Base-by-base conservation (phyloP, 2,888 invertebrate species). In the Melieria crassipennis region DNA sequence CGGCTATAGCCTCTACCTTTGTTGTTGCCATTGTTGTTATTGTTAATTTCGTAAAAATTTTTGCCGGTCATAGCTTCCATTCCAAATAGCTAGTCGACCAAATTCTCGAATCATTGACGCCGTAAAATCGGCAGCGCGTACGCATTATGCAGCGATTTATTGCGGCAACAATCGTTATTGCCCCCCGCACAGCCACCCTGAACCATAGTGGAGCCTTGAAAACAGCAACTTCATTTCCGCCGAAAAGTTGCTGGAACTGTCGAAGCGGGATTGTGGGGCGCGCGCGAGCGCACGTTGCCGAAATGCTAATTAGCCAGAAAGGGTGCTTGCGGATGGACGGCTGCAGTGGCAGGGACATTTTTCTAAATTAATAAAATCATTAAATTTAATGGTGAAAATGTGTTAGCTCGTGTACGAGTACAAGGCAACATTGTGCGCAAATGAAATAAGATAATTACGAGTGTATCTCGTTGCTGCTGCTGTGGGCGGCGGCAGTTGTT, bases 311-410 rank as follows among this genome's bases (percentile, higher is more conserved):
- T 55, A 46, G 56, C 43, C 13, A 13, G 10, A 42, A 42, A 52
- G 43, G 45, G n/a, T 5, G 10, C 10, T 46, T 42, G 10, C 30
- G 6, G 45, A 52, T 5, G 30, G 42, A 30, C n/a, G 43, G 43
- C 5, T 11, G 43, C 7, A 42, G 45, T 11, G 46, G 30, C 45
- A 60, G 9, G 3, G 10, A 52, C 45, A 52, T 58, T 64, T 60
- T 70, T 42, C 16, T n/a, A 58, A 65, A 69, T 50, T 46, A 56
- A 63, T 56, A 30, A 52, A 70, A 52, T 10, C 69, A 69, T 69
- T 64, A 69, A 58, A 64, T 58, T 65, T 70, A 65, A 70, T 70
- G 58, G 47, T 57, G 50, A 50, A 64, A 70, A 58, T 64, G 45
- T 70, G 69, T 69, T 56, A n/a, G 30, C 30, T 56, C 50, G 30